Base-by-base conservation (phyloP, 2,797 vertebrate species). In the Sebastolobus altivelis region DNA sequence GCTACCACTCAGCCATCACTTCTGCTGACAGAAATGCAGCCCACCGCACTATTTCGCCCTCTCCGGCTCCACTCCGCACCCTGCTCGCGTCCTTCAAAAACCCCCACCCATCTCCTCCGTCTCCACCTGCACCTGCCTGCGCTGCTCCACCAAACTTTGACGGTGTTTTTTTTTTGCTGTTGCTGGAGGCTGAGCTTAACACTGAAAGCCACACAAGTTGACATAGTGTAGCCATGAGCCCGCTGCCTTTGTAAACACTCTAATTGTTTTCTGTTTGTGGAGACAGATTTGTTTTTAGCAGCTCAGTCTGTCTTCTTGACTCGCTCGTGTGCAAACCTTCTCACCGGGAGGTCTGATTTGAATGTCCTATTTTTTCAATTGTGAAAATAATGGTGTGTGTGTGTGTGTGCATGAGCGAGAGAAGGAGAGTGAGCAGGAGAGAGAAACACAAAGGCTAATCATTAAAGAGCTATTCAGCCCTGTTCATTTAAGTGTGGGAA, bases 11-110 rank as follows among this genome's bases (percentile, higher is more conserved):
- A 95, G 95, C 95, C 95, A 96, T 96, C 94, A 95, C 95, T 96
- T 96, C 94, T 96, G 94, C 94, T 96, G 96, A 96, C 96, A 96
- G 95, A 96, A 95, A 91, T 95, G 94, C 95, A 96, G 94, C 95
- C 95, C 94, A 93, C 94, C 94, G 93, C 95, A 95, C 93, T 95
- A 95, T 95, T 95, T 93, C 79, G 94, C 94, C 95, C 95, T 94
- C 95, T 91, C 91, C 78, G 60, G 88, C 92, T 93, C 92, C 92
- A 92, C 93, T 93, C 91, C 86, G 69, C 87, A 85, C 86, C 89
- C 93, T 85, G 90, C 90, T 85, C 87, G 90, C 82, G 93, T 94
- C 94, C 93, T 95, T 95, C 93, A 71, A 58, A 72, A 20, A 16
- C 29, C 56, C 49, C 22, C 27, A 69, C 60, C 71, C 60, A 66